Percentiles rank a stretch among this genome's conserved stretches.
Evolutionary conservation across 1,140 invertebrate species (phyloP).

Genomic region (Lasaia peninsularis): DNA sequence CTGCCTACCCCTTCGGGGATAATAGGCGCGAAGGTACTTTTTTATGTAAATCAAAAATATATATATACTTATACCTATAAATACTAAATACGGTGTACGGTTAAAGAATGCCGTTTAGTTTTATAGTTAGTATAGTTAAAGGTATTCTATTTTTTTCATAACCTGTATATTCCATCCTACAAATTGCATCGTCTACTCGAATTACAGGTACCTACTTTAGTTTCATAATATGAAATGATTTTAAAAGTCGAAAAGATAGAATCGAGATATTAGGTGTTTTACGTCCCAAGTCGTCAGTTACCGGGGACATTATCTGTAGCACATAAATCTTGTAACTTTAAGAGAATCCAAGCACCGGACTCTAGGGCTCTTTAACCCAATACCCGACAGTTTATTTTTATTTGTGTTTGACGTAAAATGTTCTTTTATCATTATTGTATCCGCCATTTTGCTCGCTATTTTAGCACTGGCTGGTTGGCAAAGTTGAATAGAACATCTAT

Average conservation of each 20-base stretch:
- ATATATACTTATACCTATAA: too few relatives aligned
- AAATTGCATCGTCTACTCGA: too few relatives aligned
- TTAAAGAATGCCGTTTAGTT: too few relatives aligned
- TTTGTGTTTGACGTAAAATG: slow-evolving; percentile 5
- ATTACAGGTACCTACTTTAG: too few relatives aligned
- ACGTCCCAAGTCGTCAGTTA: neutral
- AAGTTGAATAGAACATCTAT: too few relatives aligned
- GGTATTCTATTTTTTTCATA: too few relatives aligned
- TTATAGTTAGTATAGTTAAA: too few relatives aligned
- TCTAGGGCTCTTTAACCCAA: neutral
- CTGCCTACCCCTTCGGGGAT: too few relatives aligned
- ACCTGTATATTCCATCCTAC: neutral
- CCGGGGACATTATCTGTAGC: neutral
- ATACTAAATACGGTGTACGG: too few relatives aligned
- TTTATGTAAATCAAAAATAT: too few relatives aligned
- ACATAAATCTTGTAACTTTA: slow-evolving; percentile 1
- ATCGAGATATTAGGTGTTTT: neutral
- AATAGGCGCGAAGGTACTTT: too few relatives aligned
- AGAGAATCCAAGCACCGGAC: neutral
- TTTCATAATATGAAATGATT: neutral
- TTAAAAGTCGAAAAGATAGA: neutral
- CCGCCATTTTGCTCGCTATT: neutral
- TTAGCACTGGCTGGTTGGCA: too few relatives aligned
- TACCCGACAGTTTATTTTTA: slow-evolving; percentile 4
- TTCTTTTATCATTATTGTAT: neutral